Base-by-base conservation (phyloP, 2,888 invertebrate species). In the Drosophila birchii region DNA sequence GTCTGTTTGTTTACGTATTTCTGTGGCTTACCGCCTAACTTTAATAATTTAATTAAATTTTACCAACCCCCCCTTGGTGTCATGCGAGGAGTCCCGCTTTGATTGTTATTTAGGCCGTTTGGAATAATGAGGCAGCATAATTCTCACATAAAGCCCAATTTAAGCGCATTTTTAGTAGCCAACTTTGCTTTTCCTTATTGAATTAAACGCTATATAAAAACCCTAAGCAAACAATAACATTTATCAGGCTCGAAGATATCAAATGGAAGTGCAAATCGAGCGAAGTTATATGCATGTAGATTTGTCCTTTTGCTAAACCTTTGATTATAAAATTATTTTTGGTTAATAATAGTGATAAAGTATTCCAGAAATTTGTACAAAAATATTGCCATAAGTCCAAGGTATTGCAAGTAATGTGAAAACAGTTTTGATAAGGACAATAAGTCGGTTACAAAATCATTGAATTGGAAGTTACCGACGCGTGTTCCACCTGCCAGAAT, bases 1-100 rank as follows among this genome's bases (percentile, higher is more conserved):
- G 61, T 63, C 63, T 70, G 64, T 64, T 41, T 76, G 59, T 74
- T 60, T 72, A 61, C 32, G 41, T 29, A 56, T 57, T 57, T 47
- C 56, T 87, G 80, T 81, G 89, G 85, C 71, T 89, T 81, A 76
- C 78, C 87, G 72, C 78, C 62, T 57, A 68, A 78, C 85, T 85
- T 82, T 85, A 83, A 83, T 85, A 85, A 82, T 83, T 81, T 81
- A 82, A 85, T 83, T 85, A 83, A 85, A 79, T 79, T 76, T 80
- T 67, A 49, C 62, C 38, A 32, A 29, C 29, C 55, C 44, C 51
- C 20, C 18, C 11, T 16, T 36, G 41, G 26, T 54, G 56, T 69
- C 60, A 67, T 67, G 67, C 69, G 69, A 56, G 67, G 29, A 72
- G 66, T 59, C 44, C 72, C 64, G 78, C 78, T 82, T 78, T 81